Base-by-base conservation (phyloP, 2,888 invertebrate genomes). In the Watsonalla binaria region DNA sequence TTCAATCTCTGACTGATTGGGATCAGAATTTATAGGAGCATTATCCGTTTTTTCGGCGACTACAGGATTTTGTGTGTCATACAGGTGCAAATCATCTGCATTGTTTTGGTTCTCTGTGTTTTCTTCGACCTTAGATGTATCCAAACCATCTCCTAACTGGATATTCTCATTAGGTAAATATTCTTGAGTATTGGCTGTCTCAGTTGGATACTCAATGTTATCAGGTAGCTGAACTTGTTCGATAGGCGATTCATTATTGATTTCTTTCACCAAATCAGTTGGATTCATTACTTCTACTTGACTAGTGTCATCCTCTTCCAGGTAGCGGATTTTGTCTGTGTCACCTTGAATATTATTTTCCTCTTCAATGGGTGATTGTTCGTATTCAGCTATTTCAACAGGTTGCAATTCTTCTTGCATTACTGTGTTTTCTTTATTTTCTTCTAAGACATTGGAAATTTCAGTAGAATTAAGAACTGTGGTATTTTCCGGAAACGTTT, bases 1-100 rank as follows among this genome's bases (percentile, higher is more conserved):
- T 57, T 81, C 66, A 15, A 81, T 81, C 54, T 70, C 75, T 53
- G 70, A 53, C 34, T 42, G 24, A 51, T 65, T 56, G 8, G 37
- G 37, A 37, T 37, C 35, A 35, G 13, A 7, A 6, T 8, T 35
- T 45, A 57, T 57, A 11, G 52, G 33, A 49, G 55, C 51, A 15
- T 58, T 51, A 11, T 55, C 57, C 11, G 46, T 37, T 24, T 62
- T 47, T n/a, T 61, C 54, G 9, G 37, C 45, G n/a, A 42, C 46
- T 34, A 15, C 15, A 37, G 46, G 46, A 47, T 55, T 47, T 35
- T 56, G 54, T 46, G 58, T 45, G 37, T 59, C 59, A 34, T 55
- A 56, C 46, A 59, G 58, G 6, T 58, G 35, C 46, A 56, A 54
- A 5, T 56, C 49, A 13, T 65, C 58, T 7, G 55, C 42, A 47